A percentile compares a stretch with the other conserved stretches of the same genome.
Evolutionary conservation across 2,888 invertebrate genomes (phyloP).

Genomic region (Cryptocheilus praepositus): DNA sequence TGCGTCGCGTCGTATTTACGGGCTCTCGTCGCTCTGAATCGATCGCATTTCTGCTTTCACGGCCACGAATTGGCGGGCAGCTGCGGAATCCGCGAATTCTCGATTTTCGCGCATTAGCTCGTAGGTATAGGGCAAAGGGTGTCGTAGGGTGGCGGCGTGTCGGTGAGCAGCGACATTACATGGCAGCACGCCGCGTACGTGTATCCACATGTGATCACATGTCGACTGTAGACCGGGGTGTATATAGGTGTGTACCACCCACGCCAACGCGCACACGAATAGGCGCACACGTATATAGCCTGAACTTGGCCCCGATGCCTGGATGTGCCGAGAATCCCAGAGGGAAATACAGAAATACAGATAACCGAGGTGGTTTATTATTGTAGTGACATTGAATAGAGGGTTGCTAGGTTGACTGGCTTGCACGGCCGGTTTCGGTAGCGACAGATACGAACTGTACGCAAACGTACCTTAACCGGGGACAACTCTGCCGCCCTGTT

Average conservation of each 20-base stretch:
- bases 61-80: too few relatives aligned
- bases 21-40: too few relatives aligned
- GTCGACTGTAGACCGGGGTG: constrained; percentile 32
- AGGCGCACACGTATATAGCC: constrained; percentile 56
- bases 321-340: constrained; percentile 69
- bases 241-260: constrained; percentile 54
- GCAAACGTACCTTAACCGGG: constrained; percentile 15
- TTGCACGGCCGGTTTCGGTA: constrained; percentile 37
- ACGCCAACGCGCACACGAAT: constrained; percentile 13
- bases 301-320: constrained; percentile 75
- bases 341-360: constrained; percentile 73
- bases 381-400: constrained; percentile 70
- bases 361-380: constrained; percentile 72
- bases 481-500: background rate
- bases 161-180: constrained; percentile 14
- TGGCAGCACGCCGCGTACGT: background rate
- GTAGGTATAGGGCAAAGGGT: too few relatives aligned
- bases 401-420: constrained; percentile 60
- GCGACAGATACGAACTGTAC: constrained; percentile 44
- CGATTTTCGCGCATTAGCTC: too few relatives aligned
- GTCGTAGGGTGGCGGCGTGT: background rate
- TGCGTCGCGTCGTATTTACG: too few relatives aligned
- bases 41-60: too few relatives aligned
- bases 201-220: constrained; percentile 27
- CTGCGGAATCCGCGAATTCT: too few relatives aligned